Conservation (phyloP, 1,140 invertebrate genomes). For the Panulirus ornatus region DNA sequence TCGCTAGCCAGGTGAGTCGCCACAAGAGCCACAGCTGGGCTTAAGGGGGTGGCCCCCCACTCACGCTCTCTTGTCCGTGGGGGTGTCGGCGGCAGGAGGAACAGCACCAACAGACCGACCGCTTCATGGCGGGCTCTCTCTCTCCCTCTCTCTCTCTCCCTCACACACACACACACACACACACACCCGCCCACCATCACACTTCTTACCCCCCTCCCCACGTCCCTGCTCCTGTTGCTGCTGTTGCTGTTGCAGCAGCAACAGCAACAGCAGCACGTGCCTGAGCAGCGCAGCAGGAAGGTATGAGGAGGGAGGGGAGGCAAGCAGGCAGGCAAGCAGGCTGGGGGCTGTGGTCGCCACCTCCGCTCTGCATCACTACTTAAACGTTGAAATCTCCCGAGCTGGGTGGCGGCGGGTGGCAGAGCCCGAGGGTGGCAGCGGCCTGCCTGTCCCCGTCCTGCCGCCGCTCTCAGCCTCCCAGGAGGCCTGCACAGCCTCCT, state of each 20-base stretch:
- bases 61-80: conserved; percentile 22
- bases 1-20: conserved; percentile 55
- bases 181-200: background rate
- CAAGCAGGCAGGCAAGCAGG: background rate
- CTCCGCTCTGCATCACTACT: background rate
- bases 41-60: background rate
- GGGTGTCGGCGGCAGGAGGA: conserved; percentile 43
- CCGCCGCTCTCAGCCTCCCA: background rate
- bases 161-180: too few relatives aligned
- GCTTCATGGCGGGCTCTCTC: too few relatives aligned
- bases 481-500: background rate
- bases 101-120: conserved; percentile 32
- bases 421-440: background rate
- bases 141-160: too few relatives aligned
- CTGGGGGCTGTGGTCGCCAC: conserved; percentile 10
- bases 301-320: conserved; percentile 4
- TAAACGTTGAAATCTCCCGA: conserved; percentile 41
- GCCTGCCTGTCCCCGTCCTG: background rate
- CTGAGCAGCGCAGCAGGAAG: conserved; percentile 1
- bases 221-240: background rate
- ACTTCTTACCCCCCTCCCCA: too few relatives aligned
- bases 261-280: background rate
- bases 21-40: conserved; percentile 32
- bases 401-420: background rate
- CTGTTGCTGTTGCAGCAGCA: background rate